Evolutionary conservation across 1,140 invertebrate species (phyloP).

Genomic region (Ips nitidus): DNA sequence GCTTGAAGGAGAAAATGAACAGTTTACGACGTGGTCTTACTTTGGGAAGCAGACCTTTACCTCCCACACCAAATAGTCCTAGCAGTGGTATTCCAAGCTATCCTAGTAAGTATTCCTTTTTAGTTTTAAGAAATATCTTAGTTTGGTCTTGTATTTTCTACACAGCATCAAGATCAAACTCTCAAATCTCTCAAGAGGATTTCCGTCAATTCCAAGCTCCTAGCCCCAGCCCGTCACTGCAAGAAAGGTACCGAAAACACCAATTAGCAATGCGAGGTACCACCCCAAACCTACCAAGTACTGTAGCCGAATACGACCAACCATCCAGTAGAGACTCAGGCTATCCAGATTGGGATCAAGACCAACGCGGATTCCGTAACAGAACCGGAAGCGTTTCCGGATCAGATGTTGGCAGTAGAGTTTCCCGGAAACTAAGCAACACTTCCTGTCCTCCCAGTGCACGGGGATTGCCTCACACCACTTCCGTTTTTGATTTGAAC

Average conservation of each 20-base stretch:
- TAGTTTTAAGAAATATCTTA: conserved; percentile 4
- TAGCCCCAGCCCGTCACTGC: conserved; percentile 53
- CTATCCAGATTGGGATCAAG: conserved; percentile 54
- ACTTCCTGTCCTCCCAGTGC: conserved; percentile 42
- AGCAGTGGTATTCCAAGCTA: conserved; percentile 28
- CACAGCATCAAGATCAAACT: conserved; percentile 42
- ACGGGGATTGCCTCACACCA: conserved; percentile 48
- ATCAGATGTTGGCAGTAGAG: conserved; percentile 41
- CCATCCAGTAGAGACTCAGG: conserved; percentile 50
- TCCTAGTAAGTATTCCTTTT: conserved; percentile 35
- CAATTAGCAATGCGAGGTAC: conserved; percentile 59
- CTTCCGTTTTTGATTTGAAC: conserved; percentile 60
- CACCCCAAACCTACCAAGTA: conserved; percentile 46
- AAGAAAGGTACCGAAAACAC: conserved; percentile 67
- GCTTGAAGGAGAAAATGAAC: conserved; percentile 48
- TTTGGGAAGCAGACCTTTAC: conserved; percentile 48
- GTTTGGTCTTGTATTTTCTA: background rate
- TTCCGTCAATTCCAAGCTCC: conserved; percentile 37
- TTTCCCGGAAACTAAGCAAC: conserved; percentile 47
- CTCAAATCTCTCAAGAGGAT: conserved; percentile 35
- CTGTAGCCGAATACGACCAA: conserved; percentile 43
- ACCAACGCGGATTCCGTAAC: conserved; percentile 46
- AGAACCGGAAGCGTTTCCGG: conserved; percentile 57
- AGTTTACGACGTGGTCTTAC: conserved; percentile 45
- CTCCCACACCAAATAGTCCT: conserved; percentile 45